Percentiles rank a stretch among this genome's conserved stretches.
Evolutionary conservation across 2,113 vertebrate species (phyloP).

Genomic region (Microcebus jonahi): DNA sequence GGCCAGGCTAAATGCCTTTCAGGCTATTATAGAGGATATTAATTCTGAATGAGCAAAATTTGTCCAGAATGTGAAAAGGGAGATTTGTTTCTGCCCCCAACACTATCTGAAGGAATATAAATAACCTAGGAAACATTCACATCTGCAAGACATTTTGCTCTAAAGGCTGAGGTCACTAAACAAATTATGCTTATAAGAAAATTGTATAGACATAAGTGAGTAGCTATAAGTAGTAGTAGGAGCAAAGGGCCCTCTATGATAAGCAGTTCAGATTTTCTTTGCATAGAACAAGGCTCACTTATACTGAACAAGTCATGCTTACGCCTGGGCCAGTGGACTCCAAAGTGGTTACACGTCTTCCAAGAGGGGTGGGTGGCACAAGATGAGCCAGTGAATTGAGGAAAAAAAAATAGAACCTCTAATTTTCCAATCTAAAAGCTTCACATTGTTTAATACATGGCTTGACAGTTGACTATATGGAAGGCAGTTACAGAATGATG

Average conservation of each 20-base stretch:
- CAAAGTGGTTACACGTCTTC: neutral
- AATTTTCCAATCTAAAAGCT: neutral
- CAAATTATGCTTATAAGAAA: conserved; percentile 34
- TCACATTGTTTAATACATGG: neutral
- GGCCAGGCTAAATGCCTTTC: neutral
- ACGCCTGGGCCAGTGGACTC: neutral
- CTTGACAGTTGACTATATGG: neutral
- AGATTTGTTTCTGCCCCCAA: neutral
- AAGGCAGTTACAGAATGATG: neutral
- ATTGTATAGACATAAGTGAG: neutral
- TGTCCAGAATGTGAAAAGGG: neutral
- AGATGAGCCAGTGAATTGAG: neutral
- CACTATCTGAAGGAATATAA: neutral
- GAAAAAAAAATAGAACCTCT: neutral
- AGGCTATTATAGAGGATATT: neutral
- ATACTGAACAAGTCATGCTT: neutral
- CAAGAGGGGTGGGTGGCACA: neutral
- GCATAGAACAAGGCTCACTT: neutral
- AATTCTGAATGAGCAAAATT: conserved; percentile 12
- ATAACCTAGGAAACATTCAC: neutral
- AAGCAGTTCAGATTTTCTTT: neutral
- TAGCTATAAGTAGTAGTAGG: neutral
- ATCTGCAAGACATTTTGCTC: conserved; percentile 7
- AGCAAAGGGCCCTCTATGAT: neutral
- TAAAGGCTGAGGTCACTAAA: neutral